A percentile compares a stretch with the other conserved stretches of the same genome.
Evolutionary conservation across 2,797 vertebrate species (phyloP).

Genomic region (Bufotes viridis): DNA sequence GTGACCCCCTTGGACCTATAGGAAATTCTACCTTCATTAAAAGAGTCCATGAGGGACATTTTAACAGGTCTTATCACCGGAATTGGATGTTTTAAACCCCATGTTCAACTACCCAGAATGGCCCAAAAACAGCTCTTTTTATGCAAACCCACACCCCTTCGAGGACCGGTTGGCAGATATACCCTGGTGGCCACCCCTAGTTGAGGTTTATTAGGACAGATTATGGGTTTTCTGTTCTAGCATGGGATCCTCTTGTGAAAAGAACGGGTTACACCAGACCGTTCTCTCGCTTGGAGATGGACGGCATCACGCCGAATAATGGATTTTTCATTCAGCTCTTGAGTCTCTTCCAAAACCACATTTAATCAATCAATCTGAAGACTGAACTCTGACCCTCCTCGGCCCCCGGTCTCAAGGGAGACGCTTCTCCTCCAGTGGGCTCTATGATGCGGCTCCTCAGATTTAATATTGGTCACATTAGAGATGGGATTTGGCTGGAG

Average conservation of each 20-base stretch:
- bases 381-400: slow-evolving; percentile 42
- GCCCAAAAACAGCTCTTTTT: no score
- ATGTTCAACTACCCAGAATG: neutral
- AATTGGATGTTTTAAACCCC: neutral
- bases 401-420: slow-evolving; percentile 12
- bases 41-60: no score
- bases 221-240: neutral
- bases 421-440: neutral
- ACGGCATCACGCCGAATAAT: slow-evolving; percentile 31
- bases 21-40: no score
- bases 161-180: neutral
- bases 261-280: no score
- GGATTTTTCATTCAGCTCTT: slow-evolving; percentile 27
- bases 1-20: no score
- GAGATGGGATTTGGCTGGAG: slow-evolving; percentile 24
- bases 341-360: slow-evolving; percentile 25
- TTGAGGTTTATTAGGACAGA: neutral
- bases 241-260: no score
- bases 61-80: no score
- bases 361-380: slow-evolving; percentile 58
- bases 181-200: neutral
- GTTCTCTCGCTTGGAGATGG: neutral
- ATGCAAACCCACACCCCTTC: neutral
- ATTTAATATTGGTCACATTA: slow-evolving; percentile 38
- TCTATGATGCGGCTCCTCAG: slow-evolving; percentile 1